Evolutionary conservation across 2,113 vertebrate genomes (phyloP).

Genomic region (Anguilla japonica): DNA sequence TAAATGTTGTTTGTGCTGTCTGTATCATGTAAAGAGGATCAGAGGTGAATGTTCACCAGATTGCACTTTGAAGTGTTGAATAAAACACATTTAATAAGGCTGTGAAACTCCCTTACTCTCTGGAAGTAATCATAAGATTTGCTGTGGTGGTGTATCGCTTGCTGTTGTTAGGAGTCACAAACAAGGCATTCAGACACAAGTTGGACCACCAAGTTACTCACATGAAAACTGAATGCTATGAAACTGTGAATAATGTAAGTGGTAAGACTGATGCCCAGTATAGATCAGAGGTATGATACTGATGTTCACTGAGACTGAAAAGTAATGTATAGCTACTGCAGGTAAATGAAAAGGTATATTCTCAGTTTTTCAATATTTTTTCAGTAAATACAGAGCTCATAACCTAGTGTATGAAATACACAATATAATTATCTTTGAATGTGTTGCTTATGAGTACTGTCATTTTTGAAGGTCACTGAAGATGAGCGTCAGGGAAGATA

Average conservation of each 20-base stretch:
- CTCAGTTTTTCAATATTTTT: too few relatives aligned
- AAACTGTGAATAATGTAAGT: background rate
- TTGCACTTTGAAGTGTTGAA: slow-evolving; percentile 8
- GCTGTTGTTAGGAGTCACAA: background rate
- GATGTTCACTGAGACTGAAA: background rate
- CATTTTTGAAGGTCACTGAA: too few relatives aligned
- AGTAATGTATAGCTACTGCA: background rate
- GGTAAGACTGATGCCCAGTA: too few relatives aligned
- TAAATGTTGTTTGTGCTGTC: background rate
- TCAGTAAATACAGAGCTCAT: background rate
- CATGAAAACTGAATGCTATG: too few relatives aligned
- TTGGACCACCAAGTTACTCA: too few relatives aligned
- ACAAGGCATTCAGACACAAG: background rate
- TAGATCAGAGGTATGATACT: background rate
- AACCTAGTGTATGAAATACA: background rate
- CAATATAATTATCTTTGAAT: too few relatives aligned
- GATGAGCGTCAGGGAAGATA: too few relatives aligned
- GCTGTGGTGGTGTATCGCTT: background rate
- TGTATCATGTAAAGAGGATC: background rate
- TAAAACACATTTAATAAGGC: background rate
- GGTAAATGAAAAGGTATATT: too few relatives aligned
- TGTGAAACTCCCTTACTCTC: background rate
- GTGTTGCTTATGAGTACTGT: too few relatives aligned
- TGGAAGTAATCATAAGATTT: slow-evolving; percentile 3
- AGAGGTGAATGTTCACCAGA: slow-evolving; percentile 7